Conservation (phyloP, 2,113 vertebrate genomes). For the Pimephales promelas region DNA sequence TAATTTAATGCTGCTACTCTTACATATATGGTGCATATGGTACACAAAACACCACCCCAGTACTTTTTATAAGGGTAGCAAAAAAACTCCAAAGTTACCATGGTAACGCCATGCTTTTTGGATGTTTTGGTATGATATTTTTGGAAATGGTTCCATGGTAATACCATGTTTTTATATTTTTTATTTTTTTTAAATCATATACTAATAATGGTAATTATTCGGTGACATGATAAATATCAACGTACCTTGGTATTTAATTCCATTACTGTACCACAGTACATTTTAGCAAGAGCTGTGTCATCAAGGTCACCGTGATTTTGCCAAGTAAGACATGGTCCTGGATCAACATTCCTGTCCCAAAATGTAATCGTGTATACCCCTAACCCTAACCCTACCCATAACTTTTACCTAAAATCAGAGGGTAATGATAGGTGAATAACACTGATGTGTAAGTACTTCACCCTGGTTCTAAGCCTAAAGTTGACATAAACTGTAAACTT, state of each 20-base stretch:
- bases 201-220: not conserved
- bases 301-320: too few species aligned
- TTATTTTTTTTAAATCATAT: not conserved
- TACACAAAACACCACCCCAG: too few species aligned
- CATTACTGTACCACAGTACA: not conserved
- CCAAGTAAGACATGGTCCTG: too few species aligned
- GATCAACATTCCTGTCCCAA: too few species aligned
- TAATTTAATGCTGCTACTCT: not conserved
- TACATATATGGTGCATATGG: not conserved
- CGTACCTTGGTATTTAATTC: not conserved
- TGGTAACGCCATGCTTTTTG: not conserved
- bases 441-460: too few species aligned
- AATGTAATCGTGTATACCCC: too few species aligned
- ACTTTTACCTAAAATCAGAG: too few species aligned
- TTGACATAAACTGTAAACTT: too few species aligned
- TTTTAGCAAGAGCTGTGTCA: not conserved
- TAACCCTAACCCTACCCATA: too few species aligned
- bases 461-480: too few species aligned
- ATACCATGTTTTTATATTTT: not conserved
- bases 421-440: too few species aligned
- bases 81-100: not conserved
- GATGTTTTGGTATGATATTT: not conserved
- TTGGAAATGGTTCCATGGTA: not conserved
- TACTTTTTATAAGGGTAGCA: not conserved
- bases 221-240: not conserved